A percentile compares a stretch with the other conserved stretches of the same genome.
Conservation (phyloP, 2,888 invertebrate genomes). For the Cephonodes hylas region DNA sequence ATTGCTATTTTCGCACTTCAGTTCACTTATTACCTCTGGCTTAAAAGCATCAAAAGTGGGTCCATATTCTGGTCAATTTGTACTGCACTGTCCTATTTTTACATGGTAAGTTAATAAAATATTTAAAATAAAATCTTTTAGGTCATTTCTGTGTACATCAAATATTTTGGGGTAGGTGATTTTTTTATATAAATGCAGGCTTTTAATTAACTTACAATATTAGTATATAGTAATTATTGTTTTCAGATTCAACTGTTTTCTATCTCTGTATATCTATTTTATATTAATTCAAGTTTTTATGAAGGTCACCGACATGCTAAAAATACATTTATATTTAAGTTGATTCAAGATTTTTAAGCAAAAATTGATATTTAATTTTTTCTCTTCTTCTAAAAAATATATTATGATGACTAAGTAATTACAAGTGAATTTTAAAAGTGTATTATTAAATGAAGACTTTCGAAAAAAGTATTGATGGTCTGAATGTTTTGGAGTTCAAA, state of each 20-base stretch:
- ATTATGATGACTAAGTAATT: no score
- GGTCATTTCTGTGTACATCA: no score
- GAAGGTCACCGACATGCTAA: neutral
- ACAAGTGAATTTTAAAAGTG: no score
- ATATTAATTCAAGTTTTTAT: neutral
- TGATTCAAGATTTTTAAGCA: neutral
- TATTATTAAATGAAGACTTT: no score
- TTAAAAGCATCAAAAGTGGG: conserved; percentile 98
- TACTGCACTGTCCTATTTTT: conserved; percentile 98
- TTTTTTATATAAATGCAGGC: no score
- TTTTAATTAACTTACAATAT: neutral
- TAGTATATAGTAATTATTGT: neutral
- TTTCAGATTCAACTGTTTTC: neutral
- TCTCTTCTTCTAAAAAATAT: no score
- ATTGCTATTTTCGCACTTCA: conserved; percentile 99
- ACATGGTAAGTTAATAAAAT: conserved; percentile 89
- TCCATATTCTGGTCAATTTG: conserved; percentile 98
- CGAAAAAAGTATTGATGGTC: no score
- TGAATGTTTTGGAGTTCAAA: no score
- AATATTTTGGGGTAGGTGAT: no score
- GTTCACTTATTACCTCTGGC: conserved; percentile 99
- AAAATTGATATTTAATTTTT: no score
- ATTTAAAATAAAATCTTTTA: no score
- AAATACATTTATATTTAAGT: neutral
- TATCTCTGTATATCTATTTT: neutral